These are phyloP conservation scores for Tiliqua scincoides DNA, from an alignment of 2,113 vertebrate species.

Conservation along the genomic window DNA sequence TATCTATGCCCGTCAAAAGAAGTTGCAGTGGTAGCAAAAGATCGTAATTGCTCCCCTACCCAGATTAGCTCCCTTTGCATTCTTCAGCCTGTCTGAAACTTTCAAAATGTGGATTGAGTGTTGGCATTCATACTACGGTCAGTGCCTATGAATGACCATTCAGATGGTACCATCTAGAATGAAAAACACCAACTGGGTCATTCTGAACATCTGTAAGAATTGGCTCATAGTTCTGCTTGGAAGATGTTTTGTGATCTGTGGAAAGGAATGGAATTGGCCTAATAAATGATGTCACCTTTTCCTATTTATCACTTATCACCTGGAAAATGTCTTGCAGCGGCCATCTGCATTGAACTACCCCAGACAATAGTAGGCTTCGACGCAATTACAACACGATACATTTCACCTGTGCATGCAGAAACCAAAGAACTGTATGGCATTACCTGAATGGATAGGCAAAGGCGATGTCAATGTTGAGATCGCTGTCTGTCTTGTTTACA, in stretches of 20 bases:
- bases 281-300: background rate
- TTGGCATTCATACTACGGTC: background rate
- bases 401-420: background rate
- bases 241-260: background rate
- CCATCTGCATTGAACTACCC: background rate
- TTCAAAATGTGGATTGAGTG: background rate
- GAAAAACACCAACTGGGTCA: background rate
- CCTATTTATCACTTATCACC: background rate
- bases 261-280: background rate
- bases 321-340: background rate
- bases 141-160: background rate
- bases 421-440: background rate
- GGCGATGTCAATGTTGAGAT: slow-evolving; percentile 91
- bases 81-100: background rate
- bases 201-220: background rate
- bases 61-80: background rate
- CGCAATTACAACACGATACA: background rate
- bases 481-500: slow-evolving; percentile 93
- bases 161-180: background rate
- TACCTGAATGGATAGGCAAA: slow-evolving; percentile 98
- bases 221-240: background rate
- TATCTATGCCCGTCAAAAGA: background rate
- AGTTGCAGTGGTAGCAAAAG: background rate
- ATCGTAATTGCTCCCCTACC: background rate
- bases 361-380: background rate